Evolutionary conservation across 2,113 vertebrate genomes (phyloP).

Genomic region (Syrmaticus mikado): DNA sequence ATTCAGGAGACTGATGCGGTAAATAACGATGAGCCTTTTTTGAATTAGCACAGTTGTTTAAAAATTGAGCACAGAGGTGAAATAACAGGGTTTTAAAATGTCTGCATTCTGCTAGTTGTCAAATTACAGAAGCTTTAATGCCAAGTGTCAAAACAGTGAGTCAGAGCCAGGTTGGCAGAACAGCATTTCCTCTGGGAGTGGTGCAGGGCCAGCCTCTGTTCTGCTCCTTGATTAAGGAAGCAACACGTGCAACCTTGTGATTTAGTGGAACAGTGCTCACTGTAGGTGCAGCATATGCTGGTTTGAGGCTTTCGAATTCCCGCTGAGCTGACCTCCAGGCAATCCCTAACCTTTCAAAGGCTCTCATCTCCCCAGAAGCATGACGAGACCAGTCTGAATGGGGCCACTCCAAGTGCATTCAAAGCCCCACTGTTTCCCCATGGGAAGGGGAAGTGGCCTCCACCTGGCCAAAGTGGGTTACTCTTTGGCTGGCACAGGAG

Average conservation of each 20-base stretch:
- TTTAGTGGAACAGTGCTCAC: neutral
- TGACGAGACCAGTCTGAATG: neutral
- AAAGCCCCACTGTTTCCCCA: neutral
- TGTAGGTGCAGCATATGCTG: accelerated
- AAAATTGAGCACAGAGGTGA: conserved; percentile 44
- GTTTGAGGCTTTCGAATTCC: neutral
- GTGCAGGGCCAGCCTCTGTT: neutral
- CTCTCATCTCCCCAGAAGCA: neutral
- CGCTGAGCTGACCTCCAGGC: neutral
- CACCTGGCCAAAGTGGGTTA: accelerated
- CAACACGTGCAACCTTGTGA: neutral
- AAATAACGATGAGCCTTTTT: neutral
- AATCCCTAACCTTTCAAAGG: neutral
- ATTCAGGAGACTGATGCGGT: neutral
- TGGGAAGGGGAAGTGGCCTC: accelerated
- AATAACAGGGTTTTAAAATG: conserved; percentile 14
- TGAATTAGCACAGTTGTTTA: conserved; percentile 37
- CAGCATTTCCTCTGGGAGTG: neutral
- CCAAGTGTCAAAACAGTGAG: conserved; percentile 62
- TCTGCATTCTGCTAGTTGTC: conserved; percentile 16
- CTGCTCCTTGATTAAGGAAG: neutral
- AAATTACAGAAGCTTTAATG: conserved; percentile 35
- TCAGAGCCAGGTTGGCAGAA: conserved; percentile 48
- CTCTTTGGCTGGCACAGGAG: neutral
- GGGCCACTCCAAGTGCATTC: neutral